Conservation (phyloP, 2,113 vertebrate genomes). For the Prunella himalayana region DNA sequence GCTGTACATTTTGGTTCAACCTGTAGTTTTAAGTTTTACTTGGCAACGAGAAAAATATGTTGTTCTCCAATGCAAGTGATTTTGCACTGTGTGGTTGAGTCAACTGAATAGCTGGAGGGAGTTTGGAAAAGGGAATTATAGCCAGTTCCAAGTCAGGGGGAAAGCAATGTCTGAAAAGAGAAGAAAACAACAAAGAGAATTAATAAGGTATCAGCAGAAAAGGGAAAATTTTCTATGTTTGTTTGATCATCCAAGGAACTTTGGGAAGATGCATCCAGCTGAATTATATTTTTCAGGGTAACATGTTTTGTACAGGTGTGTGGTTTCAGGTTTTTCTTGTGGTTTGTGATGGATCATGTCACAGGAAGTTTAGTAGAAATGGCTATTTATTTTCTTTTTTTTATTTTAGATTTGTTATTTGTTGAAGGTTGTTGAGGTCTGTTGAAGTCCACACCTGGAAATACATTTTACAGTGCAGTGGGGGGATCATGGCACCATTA, state of each 20-base stretch:
- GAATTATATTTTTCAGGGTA: neutral
- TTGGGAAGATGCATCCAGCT: neutral
- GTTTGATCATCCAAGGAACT: neutral
- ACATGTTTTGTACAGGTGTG: fast-evolving
- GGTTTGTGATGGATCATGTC: neutral
- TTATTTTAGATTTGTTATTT: neutral
- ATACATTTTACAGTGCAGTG: neutral
- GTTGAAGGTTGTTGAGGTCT: neutral
- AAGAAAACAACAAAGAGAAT: neutral
- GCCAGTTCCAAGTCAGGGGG: fast-evolving
- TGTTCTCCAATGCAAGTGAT: neutral
- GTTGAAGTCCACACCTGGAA: neutral
- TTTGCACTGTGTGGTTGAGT: neutral
- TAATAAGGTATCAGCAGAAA: neutral
- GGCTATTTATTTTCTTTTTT: neutral
- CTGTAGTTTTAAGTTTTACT: neutral
- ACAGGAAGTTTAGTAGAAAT: neutral
- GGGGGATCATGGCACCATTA: neutral
- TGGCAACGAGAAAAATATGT: neutral
- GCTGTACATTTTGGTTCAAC: neutral
- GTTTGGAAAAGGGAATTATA: neutral
- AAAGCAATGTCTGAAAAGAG: neutral
- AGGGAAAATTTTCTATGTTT: neutral
- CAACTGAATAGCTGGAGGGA: neutral
- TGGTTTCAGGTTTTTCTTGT: neutral